phyloP scores from a whole-genome alignment of 2,888 invertebrate species.

The Oscheius sp. region DNA sequence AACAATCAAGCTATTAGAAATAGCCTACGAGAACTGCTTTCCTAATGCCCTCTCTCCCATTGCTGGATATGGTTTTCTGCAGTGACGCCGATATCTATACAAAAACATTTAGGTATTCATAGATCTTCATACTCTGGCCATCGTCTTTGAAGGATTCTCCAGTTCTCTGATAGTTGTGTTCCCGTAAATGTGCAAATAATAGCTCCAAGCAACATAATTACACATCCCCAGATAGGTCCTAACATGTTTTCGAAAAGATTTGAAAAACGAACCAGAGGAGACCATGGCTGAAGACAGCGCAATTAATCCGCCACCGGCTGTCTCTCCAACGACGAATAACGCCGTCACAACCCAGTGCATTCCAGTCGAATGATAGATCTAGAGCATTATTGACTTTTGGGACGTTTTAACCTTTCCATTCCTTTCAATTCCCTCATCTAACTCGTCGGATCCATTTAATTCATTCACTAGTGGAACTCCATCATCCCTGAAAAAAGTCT shows the following conservation, averaged over 20 bases:
- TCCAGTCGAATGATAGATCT: slow-evolving; percentile 42
- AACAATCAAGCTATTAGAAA: background rate
- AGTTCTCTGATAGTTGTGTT: slow-evolving; percentile 50
- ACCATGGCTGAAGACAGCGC: slow-evolving; percentile 63
- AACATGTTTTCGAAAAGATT: background rate
- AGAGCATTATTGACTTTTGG: background rate
- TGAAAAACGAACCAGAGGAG: slow-evolving; percentile 48
- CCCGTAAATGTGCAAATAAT: slow-evolving; percentile 63
- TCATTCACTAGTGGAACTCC: slow-evolving; percentile 1
- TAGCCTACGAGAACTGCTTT: slow-evolving; percentile 52
- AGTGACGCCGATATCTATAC: slow-evolving; percentile 58
- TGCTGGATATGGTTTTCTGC: slow-evolving; percentile 66
- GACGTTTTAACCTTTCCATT: background rate
- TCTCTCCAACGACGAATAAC: slow-evolving; percentile 65
- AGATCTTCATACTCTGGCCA: slow-evolving; percentile 36
- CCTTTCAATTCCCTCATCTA: background rate
- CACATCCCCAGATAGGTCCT: slow-evolving; percentile 48
- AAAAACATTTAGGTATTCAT: background rate
- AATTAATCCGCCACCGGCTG: slow-evolving; percentile 67
- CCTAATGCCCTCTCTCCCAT: slow-evolving; percentile 64
- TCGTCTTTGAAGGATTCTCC: slow-evolving; percentile 41
- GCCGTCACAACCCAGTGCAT: slow-evolving; percentile 59
- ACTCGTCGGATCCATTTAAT: background rate
- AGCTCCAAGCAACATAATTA: slow-evolving; percentile 57
- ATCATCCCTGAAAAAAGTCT: slow-evolving; percentile 12